Evolutionary conservation across 2,113 vertebrate genomes (phyloP).

Genomic region (Trinectes maculatus): DNA sequence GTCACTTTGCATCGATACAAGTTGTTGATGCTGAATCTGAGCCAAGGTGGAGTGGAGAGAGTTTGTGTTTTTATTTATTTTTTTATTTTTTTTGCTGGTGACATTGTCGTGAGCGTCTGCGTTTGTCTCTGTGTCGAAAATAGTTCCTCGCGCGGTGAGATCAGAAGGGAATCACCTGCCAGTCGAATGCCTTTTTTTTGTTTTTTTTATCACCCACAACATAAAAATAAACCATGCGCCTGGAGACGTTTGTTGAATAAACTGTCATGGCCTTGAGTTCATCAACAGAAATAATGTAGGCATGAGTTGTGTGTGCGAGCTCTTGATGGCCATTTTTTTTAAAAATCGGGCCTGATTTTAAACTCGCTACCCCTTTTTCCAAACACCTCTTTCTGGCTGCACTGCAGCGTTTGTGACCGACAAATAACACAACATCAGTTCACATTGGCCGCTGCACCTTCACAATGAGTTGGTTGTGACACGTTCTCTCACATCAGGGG

Average conservation of each 20-base stretch:
- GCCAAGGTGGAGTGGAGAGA: slow-evolving; percentile 20
- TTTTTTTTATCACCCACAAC: slow-evolving; percentile 39
- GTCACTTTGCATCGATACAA: slow-evolving; percentile 53
- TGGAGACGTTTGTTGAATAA: slow-evolving; percentile 10
- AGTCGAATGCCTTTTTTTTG: slow-evolving; percentile 18
- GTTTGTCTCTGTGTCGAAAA: slow-evolving; percentile 44
- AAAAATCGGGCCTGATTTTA: no score
- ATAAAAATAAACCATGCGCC: slow-evolving; percentile 15
- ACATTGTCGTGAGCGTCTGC: slow-evolving; percentile 41
- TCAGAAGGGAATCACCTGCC: slow-evolving; percentile 35
- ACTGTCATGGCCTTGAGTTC: slow-evolving; percentile 9
- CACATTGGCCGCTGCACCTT: no score
- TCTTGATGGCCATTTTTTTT: neutral
- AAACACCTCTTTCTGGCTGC: neutral
- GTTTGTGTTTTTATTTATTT: slow-evolving; percentile 6
- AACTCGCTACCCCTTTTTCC: neutral
- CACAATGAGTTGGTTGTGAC: no score
- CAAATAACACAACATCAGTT: neutral
- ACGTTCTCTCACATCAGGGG: no score
- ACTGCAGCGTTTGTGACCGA: neutral
- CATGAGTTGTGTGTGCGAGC: no score
- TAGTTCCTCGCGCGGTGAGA: slow-evolving; percentile 23
- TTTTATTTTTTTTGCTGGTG: slow-evolving; percentile 10
- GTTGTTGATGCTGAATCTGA: slow-evolving; percentile 28
- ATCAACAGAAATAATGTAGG: neutral